Evolutionary conservation across 2,888 invertebrate genomes (phyloP).

Genomic region (Eupithecia inturbata): DNA sequence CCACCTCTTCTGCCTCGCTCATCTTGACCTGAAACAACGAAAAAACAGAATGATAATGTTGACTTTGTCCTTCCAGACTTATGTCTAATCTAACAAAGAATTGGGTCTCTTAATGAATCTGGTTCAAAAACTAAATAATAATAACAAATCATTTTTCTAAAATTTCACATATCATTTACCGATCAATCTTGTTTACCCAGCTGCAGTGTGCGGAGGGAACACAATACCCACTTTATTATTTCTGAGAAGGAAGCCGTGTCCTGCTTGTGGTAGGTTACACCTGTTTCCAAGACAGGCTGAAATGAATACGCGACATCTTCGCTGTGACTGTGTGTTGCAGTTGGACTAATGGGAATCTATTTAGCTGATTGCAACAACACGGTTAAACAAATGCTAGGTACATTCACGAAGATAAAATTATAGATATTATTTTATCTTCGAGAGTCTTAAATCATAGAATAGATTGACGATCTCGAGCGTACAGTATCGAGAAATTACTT

Average conservation of each 20-base stretch:
- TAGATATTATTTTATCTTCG: background rate
- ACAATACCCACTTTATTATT: constrained; percentile 8
- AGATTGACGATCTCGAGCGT: background rate
- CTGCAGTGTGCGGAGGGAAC: constrained; percentile 7
- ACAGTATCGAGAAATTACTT: background rate
- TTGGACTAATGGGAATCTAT: background rate
- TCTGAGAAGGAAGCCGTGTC: background rate
- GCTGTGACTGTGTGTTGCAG: background rate
- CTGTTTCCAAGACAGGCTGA: constrained; percentile 1
- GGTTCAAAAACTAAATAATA: no score
- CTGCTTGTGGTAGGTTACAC: background rate
- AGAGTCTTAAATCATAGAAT: background rate
- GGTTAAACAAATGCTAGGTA: background rate
- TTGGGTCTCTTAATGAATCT: background rate
- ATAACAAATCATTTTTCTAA: no score
- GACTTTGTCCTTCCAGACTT: background rate
- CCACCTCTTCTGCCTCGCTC: constrained; percentile 66
- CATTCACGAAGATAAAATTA: background rate
- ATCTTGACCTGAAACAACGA: constrained; percentile 65
- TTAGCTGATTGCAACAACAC: background rate
- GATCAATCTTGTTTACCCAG: constrained; percentile 5
- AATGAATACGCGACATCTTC: background rate
- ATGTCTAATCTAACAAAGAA: background rate
- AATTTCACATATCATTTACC: no score
- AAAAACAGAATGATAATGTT: background rate